A percentile compares a stretch with the other conserved stretches of the same genome.
Evolutionary conservation across 2,113 vertebrate species (phyloP).

Genomic region (Arenaria interpres): DNA sequence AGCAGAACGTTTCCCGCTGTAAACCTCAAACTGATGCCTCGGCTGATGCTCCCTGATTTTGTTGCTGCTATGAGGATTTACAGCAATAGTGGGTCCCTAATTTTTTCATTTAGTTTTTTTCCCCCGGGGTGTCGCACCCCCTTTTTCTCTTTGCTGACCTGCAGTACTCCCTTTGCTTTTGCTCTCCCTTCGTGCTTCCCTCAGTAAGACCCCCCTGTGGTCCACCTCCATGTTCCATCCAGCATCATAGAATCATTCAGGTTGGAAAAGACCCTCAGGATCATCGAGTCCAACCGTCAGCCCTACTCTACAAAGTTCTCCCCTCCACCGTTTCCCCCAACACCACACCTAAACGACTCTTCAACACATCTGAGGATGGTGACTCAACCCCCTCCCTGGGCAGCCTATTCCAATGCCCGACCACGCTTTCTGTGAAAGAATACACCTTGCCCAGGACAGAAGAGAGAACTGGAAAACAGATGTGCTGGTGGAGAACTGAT

Average conservation of each 20-base stretch:
- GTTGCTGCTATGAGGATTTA: background rate
- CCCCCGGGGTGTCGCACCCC: background rate
- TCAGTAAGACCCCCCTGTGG: background rate
- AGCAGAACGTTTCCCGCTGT: background rate
- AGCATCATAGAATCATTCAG: background rate
- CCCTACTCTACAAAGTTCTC: too few species aligned
- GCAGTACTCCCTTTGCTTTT: background rate
- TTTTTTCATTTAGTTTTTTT: background rate
- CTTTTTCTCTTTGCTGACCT: background rate
- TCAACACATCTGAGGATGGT: too few species aligned
- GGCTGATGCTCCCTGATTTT: background rate
- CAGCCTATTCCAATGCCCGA: too few species aligned
- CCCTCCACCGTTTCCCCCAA: too few species aligned
- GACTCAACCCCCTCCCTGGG: too few species aligned
- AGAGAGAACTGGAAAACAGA: background rate
- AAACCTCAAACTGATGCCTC: background rate
- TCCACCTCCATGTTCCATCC: background rate
- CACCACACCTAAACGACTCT: too few species aligned
- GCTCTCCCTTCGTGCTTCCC: background rate
- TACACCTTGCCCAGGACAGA: background rate
- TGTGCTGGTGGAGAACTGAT: background rate
- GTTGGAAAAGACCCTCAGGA: too few species aligned
- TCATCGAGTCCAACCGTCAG: too few species aligned
- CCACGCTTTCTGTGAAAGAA: too few species aligned
- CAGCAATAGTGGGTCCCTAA: background rate